A percentile compares a stretch with the other conserved stretches of the same genome.
Conservation (phyloP, 53 echinoderm and acorn worm species). For the Echinometra lucunter region DNA sequence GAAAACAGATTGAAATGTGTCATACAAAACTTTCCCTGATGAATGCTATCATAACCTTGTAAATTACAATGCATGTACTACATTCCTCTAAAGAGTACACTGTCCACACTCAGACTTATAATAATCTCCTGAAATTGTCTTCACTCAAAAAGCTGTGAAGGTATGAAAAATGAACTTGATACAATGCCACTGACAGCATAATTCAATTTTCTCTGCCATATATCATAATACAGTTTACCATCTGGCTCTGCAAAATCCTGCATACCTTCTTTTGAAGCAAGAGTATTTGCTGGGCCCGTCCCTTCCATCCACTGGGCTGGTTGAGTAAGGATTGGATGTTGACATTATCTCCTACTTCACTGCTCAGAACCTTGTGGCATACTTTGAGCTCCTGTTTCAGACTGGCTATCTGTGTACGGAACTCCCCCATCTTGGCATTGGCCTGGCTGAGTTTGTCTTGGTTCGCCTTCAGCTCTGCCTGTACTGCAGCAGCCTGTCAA, state of each 20-base stretch:
- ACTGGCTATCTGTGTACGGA: constrained; percentile 85
- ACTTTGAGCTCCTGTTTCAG: constrained; percentile 96
- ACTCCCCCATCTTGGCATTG: constrained; percentile 87
- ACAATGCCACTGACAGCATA: no score
- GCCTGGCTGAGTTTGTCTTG: constrained; percentile 84
- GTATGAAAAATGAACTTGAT: no score
- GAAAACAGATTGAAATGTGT: no score
- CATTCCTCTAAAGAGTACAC: no score
- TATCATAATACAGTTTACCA: no score
- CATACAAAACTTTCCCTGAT: no score
- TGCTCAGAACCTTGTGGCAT: constrained; percentile 74
- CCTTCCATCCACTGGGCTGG: constrained; percentile 87
- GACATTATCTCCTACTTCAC: constrained; percentile 89
- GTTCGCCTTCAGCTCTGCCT: constrained; percentile 84
- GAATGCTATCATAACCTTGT: no score
- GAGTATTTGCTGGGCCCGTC: constrained; percentile 91
- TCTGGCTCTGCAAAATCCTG: background rate
- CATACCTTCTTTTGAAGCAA: constrained; percentile 94
- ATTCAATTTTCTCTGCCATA: no score
- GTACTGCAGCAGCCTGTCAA: constrained; percentile 72
- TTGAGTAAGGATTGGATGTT: constrained; percentile 82
- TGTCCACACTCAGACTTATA: no score
- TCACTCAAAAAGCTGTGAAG: no score
- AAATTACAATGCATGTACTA: no score
- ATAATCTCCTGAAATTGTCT: no score